These are phyloP conservation scores for Allenopithecus nigroviridis DNA, from an alignment of 2,797 vertebrate genomes.

Conservation along the genomic window DNA sequence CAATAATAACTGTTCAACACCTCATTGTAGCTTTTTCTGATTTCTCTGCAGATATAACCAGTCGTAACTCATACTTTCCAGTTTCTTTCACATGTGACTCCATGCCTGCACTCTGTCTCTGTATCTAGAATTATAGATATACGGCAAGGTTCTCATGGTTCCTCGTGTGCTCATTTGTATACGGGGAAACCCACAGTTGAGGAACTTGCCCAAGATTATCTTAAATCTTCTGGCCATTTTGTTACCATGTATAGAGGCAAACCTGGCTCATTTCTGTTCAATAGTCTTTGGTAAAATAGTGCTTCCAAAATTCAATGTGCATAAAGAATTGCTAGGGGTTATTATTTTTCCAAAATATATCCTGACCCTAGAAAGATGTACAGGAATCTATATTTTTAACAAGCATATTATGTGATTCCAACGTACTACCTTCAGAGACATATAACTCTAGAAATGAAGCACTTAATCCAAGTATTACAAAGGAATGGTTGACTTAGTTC, in stretches of 20 bases:
- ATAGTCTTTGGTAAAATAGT: not conserved
- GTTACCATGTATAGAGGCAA: too few species aligned
- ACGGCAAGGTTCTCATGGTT: too few species aligned
- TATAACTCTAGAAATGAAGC: not conserved
- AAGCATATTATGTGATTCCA: not conserved
- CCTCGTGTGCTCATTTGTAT: not conserved
- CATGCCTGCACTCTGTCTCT: accelerated
- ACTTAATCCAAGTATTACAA: not conserved
- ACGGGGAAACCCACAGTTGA: not conserved
- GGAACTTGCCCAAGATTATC: not conserved
- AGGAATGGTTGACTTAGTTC: not conserved
- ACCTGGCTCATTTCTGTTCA: not conserved
- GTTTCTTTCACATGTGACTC: not conserved
- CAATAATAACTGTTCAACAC: not conserved
- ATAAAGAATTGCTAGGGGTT: not conserved
- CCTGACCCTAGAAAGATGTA: not conserved
- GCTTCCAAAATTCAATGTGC: not conserved
- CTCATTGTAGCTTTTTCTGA: not conserved
- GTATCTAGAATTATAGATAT: too few species aligned
- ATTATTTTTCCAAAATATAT: not conserved
- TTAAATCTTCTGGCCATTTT: not conserved
- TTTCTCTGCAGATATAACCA: not conserved
- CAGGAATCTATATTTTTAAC: not conserved
- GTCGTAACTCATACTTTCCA: not conserved
- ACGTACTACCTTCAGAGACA: not conserved